Base-by-base conservation (phyloP, 2,888 invertebrate species). In the Dynastes grantii region DNA sequence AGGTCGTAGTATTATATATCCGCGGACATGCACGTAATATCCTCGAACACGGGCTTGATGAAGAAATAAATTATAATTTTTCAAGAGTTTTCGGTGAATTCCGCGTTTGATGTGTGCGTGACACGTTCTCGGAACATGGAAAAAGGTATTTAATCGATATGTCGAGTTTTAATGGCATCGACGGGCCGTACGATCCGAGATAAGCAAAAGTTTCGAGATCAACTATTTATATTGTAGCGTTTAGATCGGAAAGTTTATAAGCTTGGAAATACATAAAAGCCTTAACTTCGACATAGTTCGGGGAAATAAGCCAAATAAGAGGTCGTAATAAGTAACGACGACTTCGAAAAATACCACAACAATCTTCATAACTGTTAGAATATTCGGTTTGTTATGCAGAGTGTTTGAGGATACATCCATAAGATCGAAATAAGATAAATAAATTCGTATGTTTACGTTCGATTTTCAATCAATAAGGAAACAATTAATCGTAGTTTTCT, bases 51-150 rank as follows among this genome's bases (percentile, higher is more conserved):
- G 65, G 3, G 16, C 71, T 55, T 37, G 71, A 71, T 37, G 53
- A 58, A 71, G 71, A 71, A 37, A 71, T 71, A 71, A 71, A 71
- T 71, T 71, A 58, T 32, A 55, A 71, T 71, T 71, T 68, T 71
- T 71, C 71, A 55, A 71, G 55, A 55, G 71, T 71, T 71, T 71
- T 71, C 71, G 71, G 71, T 71, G 71, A 71, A 58, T 71, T 55
- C 40, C 37, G 16, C 45, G 55, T 71, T 71, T 71, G 71, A 71
- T 71, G 71, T 71, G 55, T 71, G 55, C 55, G 29, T 45, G 71
- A 71, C 37, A 53, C 40, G 71, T 37, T 53, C 55, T 58, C 55
- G 22, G 65, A 67, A 67, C 16, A 58, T 58, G 55, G 55, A 58
- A 58, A 58, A 27, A 45, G 45, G 55, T 58, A 58, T 58, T 58